phyloP scores from a whole-genome alignment of 2,797 vertebrate genomes.

The Ambastaia sidthimunki region DNA sequence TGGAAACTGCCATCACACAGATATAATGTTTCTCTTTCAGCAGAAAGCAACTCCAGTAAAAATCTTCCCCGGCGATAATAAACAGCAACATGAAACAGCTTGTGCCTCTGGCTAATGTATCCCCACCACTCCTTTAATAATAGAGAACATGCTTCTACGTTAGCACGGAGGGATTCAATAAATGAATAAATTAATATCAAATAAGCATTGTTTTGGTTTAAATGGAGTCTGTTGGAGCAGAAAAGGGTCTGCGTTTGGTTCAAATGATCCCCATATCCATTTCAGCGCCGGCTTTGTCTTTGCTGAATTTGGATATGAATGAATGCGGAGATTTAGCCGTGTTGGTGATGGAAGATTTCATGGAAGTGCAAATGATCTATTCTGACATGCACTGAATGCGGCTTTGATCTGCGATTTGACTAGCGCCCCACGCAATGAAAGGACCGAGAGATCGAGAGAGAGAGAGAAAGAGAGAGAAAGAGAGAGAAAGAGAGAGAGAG shows the following conservation, averaged over 20 bases:
- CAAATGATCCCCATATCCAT: slow-evolving; percentile 64
- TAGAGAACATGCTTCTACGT: slow-evolving; percentile 55
- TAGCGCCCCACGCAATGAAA: slow-evolving; percentile 58
- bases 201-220: slow-evolving; percentile 53
- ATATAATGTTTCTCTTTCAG: slow-evolving; percentile 35
- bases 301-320: slow-evolving; percentile 64
- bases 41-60: slow-evolving; percentile 47
- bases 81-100: slow-evolving; percentile 47
- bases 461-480: slow-evolving; percentile 30
- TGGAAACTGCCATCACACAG: background rate
- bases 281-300: slow-evolving; percentile 55
- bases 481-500: slow-evolving; percentile 8
- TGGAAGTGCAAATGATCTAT: slow-evolving; percentile 69
- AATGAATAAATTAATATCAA: slow-evolving; percentile 48
- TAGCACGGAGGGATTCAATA: slow-evolving; percentile 33
- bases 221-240: slow-evolving; percentile 58
- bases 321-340: slow-evolving; percentile 60
- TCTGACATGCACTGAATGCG: slow-evolving; percentile 63
- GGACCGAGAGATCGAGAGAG: slow-evolving; percentile 43
- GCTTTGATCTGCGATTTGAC: slow-evolving; percentile 68
- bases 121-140: slow-evolving; percentile 60
- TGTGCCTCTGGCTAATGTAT: slow-evolving; percentile 60
- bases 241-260: slow-evolving; percentile 51
- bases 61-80: slow-evolving; percentile 47
- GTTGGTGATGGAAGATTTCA: slow-evolving; percentile 54